Evolutionary conservation across 2,888 invertebrate species (phyloP), one percentile per base, ranked within the genome.

Genomic region (Tachina grossa): DNA sequence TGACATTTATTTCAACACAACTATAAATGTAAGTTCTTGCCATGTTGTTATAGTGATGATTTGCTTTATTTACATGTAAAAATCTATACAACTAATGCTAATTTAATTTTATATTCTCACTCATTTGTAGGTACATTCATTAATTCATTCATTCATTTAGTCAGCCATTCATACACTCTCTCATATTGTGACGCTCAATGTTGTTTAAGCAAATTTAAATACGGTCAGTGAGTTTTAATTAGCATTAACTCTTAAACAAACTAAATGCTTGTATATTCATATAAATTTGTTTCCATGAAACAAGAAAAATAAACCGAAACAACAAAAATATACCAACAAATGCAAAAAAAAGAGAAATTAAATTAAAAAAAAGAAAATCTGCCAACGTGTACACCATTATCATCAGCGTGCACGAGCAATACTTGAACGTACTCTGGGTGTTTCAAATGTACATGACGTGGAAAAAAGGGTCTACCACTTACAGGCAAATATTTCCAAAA

Each of bases 181-280:
- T 57, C 43, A 55, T 41, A 82, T 82, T 75, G 76, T 63, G 61
- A 63, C 68, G 77, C 77, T 72, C 66, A 77, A 83, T 83, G 72
- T 72, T 78, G 72, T 78, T 83, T 78, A 72, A 72, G 76, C 57
- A 82, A 22, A 82, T 85, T 78, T 69, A 68, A 80, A 83, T 78
- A 87, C 87, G 87, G 87, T 86, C 87, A 87, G 80, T 83, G 87
- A 80, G 77, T 86, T 87, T 87, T 87, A 87, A 86, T 87, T 87
- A 87, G 86, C 83, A 86, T 83, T 87, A 85, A 81, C 82, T 74
- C 47, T 81, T 78, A 82, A 85, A 82, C 74, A 61, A 85, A 74
- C 81, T 69, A 81, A 85, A 77, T 78, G 63, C 41, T 72, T 69
- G 31, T 78, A 49, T 19, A 72, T 22, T 2, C 22, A 22, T 72